Conservation (phyloP, 2,113 vertebrate genomes). For the Cyprinus carpio region DNA sequence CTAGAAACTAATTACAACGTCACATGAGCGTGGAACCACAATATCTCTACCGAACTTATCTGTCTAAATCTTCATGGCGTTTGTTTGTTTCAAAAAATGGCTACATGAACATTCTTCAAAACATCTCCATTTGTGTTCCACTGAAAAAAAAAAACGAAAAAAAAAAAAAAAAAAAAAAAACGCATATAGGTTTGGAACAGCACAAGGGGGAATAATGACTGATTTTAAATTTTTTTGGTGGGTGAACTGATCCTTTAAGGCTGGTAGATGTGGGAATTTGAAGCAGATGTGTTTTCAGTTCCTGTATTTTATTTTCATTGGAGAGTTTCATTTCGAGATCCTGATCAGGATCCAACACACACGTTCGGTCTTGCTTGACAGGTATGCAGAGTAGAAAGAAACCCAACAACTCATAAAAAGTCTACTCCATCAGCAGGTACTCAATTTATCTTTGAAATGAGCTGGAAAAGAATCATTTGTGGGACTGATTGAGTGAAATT, state of each 20-base stretch:
- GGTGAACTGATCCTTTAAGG: neutral
- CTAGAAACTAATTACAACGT: too few species aligned
- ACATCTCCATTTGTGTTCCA: neutral
- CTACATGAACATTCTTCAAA: neutral
- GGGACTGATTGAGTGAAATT: slow-evolving; percentile 29
- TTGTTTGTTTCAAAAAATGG: neutral
- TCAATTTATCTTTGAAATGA: slow-evolving; percentile 2
- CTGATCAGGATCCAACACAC: neutral
- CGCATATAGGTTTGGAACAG: neutral
- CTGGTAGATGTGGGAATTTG: slow-evolving; percentile 27
- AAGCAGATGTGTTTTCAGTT: slow-evolving; percentile 31
- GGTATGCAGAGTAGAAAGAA: slow-evolving; percentile 3
- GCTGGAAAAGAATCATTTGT: slow-evolving; percentile 16
- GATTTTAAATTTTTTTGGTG: neutral
- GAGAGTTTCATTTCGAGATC: neutral
- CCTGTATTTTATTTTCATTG: slow-evolving; percentile 18
- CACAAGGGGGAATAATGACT: neutral
- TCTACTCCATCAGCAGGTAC: slow-evolving; percentile 16
- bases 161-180: neutral
- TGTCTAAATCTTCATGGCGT: neutral
- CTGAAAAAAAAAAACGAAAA: neutral
- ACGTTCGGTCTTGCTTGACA: neutral
- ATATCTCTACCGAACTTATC: too few species aligned
- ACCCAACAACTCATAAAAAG: neutral
- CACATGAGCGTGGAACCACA: too few species aligned